Percentiles rank a stretch among this genome's conserved stretches.
These are phyloP conservation scores for Nyctibius bracteatus DNA, from an alignment of 2,113 vertebrate species.

Conservation along the genomic window DNA sequence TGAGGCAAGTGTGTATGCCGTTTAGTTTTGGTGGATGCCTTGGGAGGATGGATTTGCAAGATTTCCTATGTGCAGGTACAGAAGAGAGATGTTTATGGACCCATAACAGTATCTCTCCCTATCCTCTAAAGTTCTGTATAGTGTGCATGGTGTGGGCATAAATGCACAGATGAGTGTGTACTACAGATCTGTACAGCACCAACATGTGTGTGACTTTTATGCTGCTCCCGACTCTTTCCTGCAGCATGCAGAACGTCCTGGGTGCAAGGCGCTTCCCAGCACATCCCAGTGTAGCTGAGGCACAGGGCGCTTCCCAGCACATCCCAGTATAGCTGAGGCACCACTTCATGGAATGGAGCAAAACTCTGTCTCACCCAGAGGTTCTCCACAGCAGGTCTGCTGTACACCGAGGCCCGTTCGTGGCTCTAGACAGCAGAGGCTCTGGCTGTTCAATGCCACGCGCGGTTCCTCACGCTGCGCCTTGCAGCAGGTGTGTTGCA, in stretches of 20 bases:
- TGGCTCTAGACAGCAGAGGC: background rate
- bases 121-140: background rate
- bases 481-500: fast-evolving
- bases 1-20: fast-evolving
- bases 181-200: background rate
- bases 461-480: fast-evolving
- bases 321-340: background rate
- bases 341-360: fast-evolving
- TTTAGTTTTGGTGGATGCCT: background rate
- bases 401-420: fast-evolving
- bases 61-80: background rate
- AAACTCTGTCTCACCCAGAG: background rate
- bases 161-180: background rate
- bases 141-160: fast-evolving
- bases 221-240: fast-evolving
- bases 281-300: background rate
- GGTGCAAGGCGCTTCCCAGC: background rate
- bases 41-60: background rate
- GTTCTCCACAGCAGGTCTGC: background rate
- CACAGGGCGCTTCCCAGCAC: too few species aligned
- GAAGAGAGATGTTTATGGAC: background rate
- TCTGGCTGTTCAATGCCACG: fast-evolving
- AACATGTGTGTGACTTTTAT: background rate
- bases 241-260: fast-evolving
- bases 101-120: background rate